A percentile compares a stretch with the other conserved stretches of the same genome.
These are phyloP conservation scores for Takifugu ocellatus DNA, from an alignment of 2,797 vertebrate genomes.

Conservation along the genomic window DNA sequence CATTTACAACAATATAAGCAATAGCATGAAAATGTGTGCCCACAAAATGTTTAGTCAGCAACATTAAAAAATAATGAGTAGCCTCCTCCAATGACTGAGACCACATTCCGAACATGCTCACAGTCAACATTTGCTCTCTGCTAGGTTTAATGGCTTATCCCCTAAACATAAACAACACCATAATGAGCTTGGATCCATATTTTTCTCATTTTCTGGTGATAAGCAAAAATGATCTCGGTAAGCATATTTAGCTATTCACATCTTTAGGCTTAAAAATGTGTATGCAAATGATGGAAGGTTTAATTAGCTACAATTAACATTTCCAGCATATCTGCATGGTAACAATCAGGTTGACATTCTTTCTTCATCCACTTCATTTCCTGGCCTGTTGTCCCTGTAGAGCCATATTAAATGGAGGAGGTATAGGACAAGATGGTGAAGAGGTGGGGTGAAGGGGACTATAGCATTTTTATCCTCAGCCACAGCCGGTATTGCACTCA, in stretches of 20 bases:
- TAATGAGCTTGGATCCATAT: conserved; percentile 72
- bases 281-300: conserved; percentile 15
- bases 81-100: conserved; percentile 69
- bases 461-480: conserved; percentile 33
- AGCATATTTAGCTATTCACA: conserved; percentile 58
- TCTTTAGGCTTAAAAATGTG: conserved; percentile 54
- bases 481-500: conserved; percentile 44
- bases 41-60: conserved; percentile 78
- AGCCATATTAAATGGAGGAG: neutral
- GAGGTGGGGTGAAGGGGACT: conserved; percentile 3
- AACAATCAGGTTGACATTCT: conserved; percentile 33
- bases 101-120: conserved; percentile 66
- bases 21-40: conserved; percentile 61
- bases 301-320: conserved; percentile 38
- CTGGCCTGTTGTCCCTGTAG: conserved; percentile 13
- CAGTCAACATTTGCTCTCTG: conserved; percentile 58
- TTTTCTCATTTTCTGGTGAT: conserved; percentile 66
- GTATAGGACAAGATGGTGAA: neutral
- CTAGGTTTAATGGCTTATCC: conserved; percentile 69
- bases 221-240: conserved; percentile 67
- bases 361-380: conserved; percentile 4
- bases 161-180: conserved; percentile 73
- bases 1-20: conserved; percentile 77
- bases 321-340: conserved; percentile 29
- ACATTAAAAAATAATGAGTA: conserved; percentile 77